These are phyloP conservation scores for Aphis craccivora DNA, from an alignment of 1,140 invertebrate species.

Conservation along the genomic window DNA sequence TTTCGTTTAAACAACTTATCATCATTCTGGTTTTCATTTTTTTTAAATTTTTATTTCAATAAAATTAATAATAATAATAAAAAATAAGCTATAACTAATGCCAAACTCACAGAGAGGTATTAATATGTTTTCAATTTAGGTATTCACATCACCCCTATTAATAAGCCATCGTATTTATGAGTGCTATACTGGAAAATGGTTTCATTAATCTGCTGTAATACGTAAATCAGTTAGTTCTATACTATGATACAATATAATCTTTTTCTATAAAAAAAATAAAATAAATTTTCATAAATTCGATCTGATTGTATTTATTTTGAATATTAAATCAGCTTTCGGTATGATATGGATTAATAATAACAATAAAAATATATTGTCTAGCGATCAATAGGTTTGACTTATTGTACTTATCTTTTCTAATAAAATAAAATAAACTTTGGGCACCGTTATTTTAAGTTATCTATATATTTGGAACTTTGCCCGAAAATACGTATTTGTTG, in stretches of 20 bases:
- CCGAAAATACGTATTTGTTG: constrained; percentile 1
- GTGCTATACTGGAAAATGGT: neutral
- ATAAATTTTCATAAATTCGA: neutral
- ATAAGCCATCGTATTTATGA: neutral
- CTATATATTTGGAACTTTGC: constrained; percentile 19
- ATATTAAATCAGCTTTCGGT: neutral
- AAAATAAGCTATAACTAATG: neutral
- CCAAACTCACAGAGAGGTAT: neutral
- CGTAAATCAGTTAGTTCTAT: neutral
- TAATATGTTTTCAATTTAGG: neutral
- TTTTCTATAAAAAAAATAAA: neutral
- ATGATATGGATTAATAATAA: neutral
- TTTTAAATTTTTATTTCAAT: neutral
- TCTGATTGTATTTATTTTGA: neutral
- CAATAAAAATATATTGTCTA: neutral
- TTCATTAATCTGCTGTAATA: constrained; percentile 1
- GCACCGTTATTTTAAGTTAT: neutral
- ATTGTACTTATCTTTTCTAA: neutral
- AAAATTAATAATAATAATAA: neutral
- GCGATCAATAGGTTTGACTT: neutral
- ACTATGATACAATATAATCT: neutral
- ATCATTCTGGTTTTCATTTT: too few species aligned
- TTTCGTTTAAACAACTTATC: too few species aligned
- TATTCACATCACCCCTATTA: too few species aligned
- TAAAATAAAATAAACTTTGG: constrained; percentile 40